phyloP scores from a whole-genome alignment of 1,140 invertebrate genomes.

The Aphelinus atriplicis region DNA sequence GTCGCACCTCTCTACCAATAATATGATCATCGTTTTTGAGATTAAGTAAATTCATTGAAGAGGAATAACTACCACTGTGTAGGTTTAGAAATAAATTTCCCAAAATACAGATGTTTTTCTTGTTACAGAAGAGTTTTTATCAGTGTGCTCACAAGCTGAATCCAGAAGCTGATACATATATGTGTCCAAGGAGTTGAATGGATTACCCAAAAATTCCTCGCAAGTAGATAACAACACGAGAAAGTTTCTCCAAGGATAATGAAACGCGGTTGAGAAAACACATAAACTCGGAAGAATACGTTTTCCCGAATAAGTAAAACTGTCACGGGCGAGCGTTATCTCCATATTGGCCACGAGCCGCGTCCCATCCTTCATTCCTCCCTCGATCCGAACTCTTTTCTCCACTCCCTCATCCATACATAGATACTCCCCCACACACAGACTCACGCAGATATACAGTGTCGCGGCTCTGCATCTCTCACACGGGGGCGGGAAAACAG shows the following conservation, averaged over 20 bases:
- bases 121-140: no score
- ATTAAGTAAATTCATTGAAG: no score
- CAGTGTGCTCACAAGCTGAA: no score
- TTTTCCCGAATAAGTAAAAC: slow-evolving; percentile 41
- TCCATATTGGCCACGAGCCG: slow-evolving; percentile 31
- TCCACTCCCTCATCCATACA: neutral
- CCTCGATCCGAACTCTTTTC: slow-evolving; percentile 9
- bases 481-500: neutral
- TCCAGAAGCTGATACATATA: no score
- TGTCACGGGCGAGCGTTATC: slow-evolving; percentile 36
- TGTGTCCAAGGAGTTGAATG: no score
- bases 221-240: neutral
- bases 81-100: no score
- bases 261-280: slow-evolving; percentile 29
- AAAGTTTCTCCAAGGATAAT: slow-evolving; percentile 23
- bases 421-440: neutral
- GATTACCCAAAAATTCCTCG: neutral
- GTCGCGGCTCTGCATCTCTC: neutral
- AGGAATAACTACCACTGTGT: no score
- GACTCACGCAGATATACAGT: neutral
- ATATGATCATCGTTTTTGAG: no score
- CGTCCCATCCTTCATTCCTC: slow-evolving; percentile 23
- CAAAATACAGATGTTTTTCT: no score
- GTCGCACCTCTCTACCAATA: no score
- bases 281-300: slow-evolving; percentile 40